Conservation (phyloP, 30 jellyfish, hydroid and myxozoan genomes). For the Mastigias papua region DNA sequence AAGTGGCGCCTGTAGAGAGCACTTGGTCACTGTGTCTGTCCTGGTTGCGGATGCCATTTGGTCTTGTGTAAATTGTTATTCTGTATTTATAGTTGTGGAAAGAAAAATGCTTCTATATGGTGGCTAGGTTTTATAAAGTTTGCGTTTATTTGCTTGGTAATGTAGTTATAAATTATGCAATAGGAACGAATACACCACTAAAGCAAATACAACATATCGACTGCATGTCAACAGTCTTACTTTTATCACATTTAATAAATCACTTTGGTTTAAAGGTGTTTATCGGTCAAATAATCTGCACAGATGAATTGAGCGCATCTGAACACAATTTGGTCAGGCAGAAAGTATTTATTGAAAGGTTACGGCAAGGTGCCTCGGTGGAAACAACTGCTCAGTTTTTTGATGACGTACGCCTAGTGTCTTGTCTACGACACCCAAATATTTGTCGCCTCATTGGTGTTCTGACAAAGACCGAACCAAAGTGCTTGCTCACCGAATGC, state of each 20-base stretch:
- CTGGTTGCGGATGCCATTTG: no score
- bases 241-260: not conserved
- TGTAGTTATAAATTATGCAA: no score
- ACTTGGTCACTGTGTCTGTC: no score
- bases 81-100: no score
- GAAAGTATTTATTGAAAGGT: conserved; percentile 63
- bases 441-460: conserved; percentile 78
- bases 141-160: no score
- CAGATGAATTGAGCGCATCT: conserved; percentile 53
- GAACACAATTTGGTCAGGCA: conserved; percentile 67
- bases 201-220: no score
- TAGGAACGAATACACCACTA: no score
- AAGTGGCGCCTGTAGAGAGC: no score
- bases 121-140: no score
- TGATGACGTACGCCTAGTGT: conserved; percentile 65
- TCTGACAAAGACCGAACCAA: conserved; percentile 70
- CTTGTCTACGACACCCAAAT: conserved; percentile 80
- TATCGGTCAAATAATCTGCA: conserved; percentile 73
- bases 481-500: conserved; percentile 71
- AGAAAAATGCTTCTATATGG: no score
- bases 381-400: conserved; percentile 60
- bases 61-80: no score
- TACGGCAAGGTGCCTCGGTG: conserved; percentile 76
- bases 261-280: conserved; percentile 46
- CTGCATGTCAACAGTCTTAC: no score